phyloP scores from a whole-genome alignment of 2,888 invertebrate genomes.

The Cheilosia pagana region DNA sequence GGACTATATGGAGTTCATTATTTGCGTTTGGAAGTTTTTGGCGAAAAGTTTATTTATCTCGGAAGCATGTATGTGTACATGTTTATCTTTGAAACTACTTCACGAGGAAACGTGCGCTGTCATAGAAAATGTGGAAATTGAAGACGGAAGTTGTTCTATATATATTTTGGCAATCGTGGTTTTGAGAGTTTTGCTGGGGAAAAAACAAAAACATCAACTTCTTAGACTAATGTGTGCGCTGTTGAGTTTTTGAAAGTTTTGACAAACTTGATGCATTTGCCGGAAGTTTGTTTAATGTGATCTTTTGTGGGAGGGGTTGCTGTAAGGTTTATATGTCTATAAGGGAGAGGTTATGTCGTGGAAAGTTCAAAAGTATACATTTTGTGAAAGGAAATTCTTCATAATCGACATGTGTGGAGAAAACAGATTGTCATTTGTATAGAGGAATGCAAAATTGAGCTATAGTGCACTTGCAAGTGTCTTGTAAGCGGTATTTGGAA shows the following conservation, averaged over 20 bases:
- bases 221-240: slow-evolving; percentile 20
- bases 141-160: slow-evolving; percentile 12
- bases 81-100: slow-evolving; percentile 36
- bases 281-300: not conserved
- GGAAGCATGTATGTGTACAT: slow-evolving; percentile 10
- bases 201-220: slow-evolving; percentile 20
- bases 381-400: too few relatives aligned
- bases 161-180: slow-evolving; percentile 23
- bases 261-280: not conserved
- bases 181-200: not conserved
- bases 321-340: not conserved
- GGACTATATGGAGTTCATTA: slow-evolving; percentile 37
- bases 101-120: slow-evolving; percentile 33
- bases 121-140: slow-evolving; percentile 20
- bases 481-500: too few relatives aligned
- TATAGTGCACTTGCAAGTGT: too few relatives aligned
- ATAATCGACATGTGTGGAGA: too few relatives aligned
- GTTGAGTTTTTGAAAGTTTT: slow-evolving; percentile 23
- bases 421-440: too few relatives aligned
- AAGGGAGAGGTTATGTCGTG: not conserved
- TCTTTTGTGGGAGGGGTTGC: not conserved
- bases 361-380: not conserved
- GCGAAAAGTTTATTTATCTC: slow-evolving; percentile 52
- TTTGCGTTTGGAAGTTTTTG: slow-evolving; percentile 50
- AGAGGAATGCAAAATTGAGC: too few relatives aligned